Evolutionary conservation across 2,113 vertebrate genomes (phyloP).

Genomic region (Opisthocomus hoazin): DNA sequence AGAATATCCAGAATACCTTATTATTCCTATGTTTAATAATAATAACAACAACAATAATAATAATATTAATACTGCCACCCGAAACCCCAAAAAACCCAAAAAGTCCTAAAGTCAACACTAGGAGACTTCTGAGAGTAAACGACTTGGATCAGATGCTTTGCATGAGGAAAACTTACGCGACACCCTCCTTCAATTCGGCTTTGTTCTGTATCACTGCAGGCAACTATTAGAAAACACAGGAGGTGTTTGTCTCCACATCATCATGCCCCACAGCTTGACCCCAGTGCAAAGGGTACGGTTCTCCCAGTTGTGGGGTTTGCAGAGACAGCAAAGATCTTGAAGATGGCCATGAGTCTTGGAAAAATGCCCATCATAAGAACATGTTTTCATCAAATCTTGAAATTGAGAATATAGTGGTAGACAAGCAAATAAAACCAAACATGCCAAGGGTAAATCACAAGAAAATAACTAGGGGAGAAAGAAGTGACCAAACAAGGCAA

Average conservation of each 20-base stretch:
- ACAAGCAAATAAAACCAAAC: neutral
- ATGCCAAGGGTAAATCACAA: neutral
- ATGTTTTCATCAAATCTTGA: neutral
- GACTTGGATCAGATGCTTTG: neutral
- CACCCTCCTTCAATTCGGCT: neutral
- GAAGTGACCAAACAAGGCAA: neutral
- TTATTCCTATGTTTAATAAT: neutral
- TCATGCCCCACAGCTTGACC: neutral
- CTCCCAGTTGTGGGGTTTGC: neutral
- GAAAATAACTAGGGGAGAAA: neutral
- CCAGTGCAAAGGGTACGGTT: neutral
- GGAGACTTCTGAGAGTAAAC: neutral
- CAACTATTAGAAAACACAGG: neutral
- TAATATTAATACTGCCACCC: too few species aligned
- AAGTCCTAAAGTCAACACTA: neutral
- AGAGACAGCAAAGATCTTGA: neutral
- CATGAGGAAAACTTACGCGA: neutral
- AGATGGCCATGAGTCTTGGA: neutral
- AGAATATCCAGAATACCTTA: neutral
- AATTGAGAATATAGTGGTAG: neutral
- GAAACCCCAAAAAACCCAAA: neutral
- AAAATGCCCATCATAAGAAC: neutral
- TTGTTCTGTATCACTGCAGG: neutral
- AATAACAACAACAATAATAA: neutral
- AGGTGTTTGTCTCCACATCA: neutral